Conservation (phyloP, 2,113 vertebrate species). For the Cheilinus undulatus region DNA sequence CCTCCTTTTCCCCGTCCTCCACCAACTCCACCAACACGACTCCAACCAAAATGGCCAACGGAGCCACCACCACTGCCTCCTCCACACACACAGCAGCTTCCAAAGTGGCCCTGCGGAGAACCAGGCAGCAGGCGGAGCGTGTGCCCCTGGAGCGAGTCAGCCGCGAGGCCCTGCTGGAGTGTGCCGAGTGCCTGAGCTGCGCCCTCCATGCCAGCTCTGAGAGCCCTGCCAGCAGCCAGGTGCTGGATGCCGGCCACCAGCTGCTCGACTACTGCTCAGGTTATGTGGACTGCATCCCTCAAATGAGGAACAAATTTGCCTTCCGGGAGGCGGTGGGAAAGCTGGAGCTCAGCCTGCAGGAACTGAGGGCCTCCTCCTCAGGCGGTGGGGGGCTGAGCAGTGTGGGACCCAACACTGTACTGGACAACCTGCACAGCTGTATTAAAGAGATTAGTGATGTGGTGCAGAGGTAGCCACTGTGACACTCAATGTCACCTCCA, state of each 20-base stretch:
- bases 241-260: slow-evolving; percentile 96
- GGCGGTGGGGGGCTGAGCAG: slow-evolving; percentile 81
- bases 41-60: slow-evolving; percentile 92
- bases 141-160: slow-evolving; percentile 91
- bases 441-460: slow-evolving; percentile 98
- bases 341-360: slow-evolving; percentile 96
- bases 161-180: slow-evolving; percentile 94
- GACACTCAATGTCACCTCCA: slow-evolving; percentile 60
- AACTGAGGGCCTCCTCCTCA: slow-evolving; percentile 93
- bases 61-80: slow-evolving; percentile 76
- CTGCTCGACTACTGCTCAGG: slow-evolving; percentile 97
- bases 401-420: slow-evolving; percentile 88
- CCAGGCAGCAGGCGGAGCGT: slow-evolving; percentile 89
- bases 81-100: slow-evolving; percentile 77
- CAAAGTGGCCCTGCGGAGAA: slow-evolving; percentile 91
- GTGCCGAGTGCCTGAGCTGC: slow-evolving; percentile 90
- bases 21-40: slow-evolving; percentile 66
- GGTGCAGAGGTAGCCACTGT: slow-evolving; percentile 97
- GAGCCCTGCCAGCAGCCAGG: slow-evolving; percentile 91
- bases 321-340: slow-evolving; percentile 97
- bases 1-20: slow-evolving; percentile 66
- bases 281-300: slow-evolving; percentile 98
- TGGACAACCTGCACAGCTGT: slow-evolving; percentile 96
- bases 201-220: slow-evolving; percentile 86
- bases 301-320: slow-evolving; percentile 98